Evolutionary conservation across 1,140 invertebrate species (phyloP).

Genomic region (Aphidius ervi): DNA sequence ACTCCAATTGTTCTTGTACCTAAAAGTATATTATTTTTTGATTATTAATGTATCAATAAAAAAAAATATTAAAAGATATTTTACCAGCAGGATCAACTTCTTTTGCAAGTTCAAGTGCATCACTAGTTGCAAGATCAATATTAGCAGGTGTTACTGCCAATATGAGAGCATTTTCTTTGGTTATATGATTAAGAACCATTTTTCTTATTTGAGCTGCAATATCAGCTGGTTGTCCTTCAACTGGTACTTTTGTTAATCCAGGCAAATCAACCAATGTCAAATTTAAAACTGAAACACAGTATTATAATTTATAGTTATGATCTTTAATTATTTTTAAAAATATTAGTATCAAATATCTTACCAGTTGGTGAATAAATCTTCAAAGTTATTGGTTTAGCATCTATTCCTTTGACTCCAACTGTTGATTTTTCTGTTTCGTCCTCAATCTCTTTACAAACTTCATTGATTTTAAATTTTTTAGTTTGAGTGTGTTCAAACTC

Average conservation of each 20-base stretch:
- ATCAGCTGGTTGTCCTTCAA: conserved; percentile 90
- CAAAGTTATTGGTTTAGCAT: conserved; percentile 96
- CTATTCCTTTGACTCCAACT: conserved; percentile 97
- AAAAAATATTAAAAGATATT: neutral
- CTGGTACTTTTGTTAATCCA: conserved; percentile 91
- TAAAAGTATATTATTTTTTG: conserved; percentile 32
- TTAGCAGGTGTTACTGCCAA: conserved; percentile 96
- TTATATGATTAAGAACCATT: conserved; percentile 94
- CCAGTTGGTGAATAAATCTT: conserved; percentile 96
- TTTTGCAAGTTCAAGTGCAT: conserved; percentile 92
- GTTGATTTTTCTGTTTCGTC: conserved; percentile 96
- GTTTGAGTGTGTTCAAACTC: conserved; percentile 99
- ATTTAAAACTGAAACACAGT: conserved; percentile 63
- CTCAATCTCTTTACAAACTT: conserved; percentile 95
- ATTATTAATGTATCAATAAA: no score
- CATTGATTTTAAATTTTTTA: conserved; percentile 95
- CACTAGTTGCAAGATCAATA: conserved; percentile 93
- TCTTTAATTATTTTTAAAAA: no score
- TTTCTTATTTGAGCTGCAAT: conserved; percentile 90
- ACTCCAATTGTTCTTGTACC: conserved; percentile 98
- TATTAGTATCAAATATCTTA: no score
- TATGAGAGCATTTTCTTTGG: conserved; percentile 90
- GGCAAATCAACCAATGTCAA: conserved; percentile 94
- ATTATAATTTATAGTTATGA: no score
- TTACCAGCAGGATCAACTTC: conserved; percentile 93